These are phyloP conservation scores for Onychorhynchus coronatus DNA, from an alignment of 2,113 vertebrate species.

Conservation along the genomic window DNA sequence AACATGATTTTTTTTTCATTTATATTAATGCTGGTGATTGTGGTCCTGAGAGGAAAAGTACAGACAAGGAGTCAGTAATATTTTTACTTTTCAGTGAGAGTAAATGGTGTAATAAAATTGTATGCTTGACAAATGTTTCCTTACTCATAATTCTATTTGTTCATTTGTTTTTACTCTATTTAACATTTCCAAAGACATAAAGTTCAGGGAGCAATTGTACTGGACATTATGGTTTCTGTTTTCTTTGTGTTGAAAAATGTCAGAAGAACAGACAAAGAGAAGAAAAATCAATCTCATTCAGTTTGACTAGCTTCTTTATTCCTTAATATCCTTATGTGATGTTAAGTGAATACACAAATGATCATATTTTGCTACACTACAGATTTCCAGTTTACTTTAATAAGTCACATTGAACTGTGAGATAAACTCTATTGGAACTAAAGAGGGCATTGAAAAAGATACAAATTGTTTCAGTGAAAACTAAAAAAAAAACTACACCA, in stretches of 20 bases:
- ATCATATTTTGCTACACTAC: not conserved
- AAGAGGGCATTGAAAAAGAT: not conserved
- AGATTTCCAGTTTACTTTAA: not conserved
- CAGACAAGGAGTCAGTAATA: not conserved
- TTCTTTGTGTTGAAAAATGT: not conserved
- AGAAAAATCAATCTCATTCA: not conserved
- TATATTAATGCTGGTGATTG: not conserved
- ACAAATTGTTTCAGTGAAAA: not conserved
- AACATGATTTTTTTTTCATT: not conserved
- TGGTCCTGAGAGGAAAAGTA: not conserved
- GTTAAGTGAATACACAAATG: not conserved
- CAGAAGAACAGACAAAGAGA: not conserved
- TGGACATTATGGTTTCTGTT: fast-evolving
- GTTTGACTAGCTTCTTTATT: not conserved
- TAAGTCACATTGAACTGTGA: not conserved
- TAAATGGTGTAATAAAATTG: not conserved
- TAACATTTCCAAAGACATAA: not conserved
- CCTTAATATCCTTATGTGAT: not conserved
- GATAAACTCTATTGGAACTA: not conserved
- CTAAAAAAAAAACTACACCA: fast-evolving
- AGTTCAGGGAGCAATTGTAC: not conserved
- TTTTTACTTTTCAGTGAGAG: not conserved
- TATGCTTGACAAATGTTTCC: not conserved
- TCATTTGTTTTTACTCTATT: not conserved
- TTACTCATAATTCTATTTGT: not conserved